Evolutionary conservation across 2,113 vertebrate genomes (phyloP), one percentile per base, ranked within the genome.

Genomic region (Eidolon helvum): DNA sequence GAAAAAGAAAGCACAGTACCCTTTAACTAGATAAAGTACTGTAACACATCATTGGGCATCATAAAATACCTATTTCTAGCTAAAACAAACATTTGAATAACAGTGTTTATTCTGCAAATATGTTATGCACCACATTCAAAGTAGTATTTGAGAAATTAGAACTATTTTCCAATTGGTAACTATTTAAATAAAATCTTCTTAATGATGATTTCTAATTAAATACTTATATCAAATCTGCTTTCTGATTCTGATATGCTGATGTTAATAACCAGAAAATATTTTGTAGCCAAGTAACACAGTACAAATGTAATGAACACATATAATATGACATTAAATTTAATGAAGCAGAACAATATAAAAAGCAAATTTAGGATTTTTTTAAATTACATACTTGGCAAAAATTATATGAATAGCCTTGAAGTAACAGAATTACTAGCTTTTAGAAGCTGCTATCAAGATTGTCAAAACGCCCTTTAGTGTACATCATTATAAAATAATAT

Each of bases 221-320:
- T 4, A 91, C 5, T 55, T 43, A 30, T 18, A 30, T 22, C 0
- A 45, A 57, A 85, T 91, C 21, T 89, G 86, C 22, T 89, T 85
- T 40, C 61, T 83, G 10, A 75, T 92, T 66, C 53, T 61, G 33
- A 95, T 63, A 40, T 68, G 59, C 5, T 95, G 5, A 43, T 61
- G 38, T 2, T 87, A 94, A 95, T 82, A 91, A 43, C 38, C n/a
- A 96, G n/a, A 90, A 90, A 93, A 69, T 90, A 86, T 66, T 91
- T 90, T 50, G 87, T 87, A 57, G 61, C 2, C 90, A 92, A 24
- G 57, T 92, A 79, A 86, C 79, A 82, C 4, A 45, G 5, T 57
- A 86, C 74, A 95, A 97, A n/a, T 18, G 0, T 87, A 80, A 97
- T 61, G 5, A 40, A 92, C 43, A 82, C 6, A 79, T 1, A 89